phyloP scores from a whole-genome alignment of 2,113 vertebrate genomes.

The Halcyon malimbica region DNA sequence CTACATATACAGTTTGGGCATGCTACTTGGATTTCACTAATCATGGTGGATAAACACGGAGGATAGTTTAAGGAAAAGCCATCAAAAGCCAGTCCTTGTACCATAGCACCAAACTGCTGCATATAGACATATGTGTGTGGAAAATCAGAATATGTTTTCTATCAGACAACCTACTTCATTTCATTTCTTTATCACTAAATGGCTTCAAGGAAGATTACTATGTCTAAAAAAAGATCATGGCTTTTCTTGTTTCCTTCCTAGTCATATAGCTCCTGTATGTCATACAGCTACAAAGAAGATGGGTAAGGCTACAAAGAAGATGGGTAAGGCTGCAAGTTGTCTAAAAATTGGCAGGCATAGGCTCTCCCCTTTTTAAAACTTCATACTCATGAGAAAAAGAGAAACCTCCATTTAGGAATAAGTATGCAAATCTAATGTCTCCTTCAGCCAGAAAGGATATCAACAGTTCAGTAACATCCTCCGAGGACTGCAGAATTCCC shows the following conservation, averaged over 20 bases:
- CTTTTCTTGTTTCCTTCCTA: not conserved
- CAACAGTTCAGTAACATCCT: not conserved
- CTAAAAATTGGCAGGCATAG: not conserved
- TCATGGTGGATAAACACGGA: not conserved
- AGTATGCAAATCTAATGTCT: not conserved
- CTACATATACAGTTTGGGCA: not conserved
- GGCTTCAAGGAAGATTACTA: not conserved
- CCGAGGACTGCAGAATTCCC: not conserved
- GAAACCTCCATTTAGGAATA: not conserved
- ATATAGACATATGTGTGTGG: no score
- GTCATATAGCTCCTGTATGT: not conserved
- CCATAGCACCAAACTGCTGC: no score
- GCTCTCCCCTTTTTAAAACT: not conserved
- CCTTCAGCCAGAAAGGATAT: not conserved
- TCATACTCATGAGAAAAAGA: not conserved
- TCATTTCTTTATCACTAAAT: not conserved
- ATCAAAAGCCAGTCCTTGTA: not conserved
- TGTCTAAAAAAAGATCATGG: not conserved
- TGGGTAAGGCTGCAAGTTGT: not conserved
- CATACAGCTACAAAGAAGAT: not conserved
- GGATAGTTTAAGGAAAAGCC: not conserved
- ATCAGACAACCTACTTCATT: not conserved
- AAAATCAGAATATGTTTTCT: not conserved
- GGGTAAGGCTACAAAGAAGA: not conserved
- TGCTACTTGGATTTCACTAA: not conserved